Conservation (phyloP, 2,797 vertebrate species). For the Otolemur crassicaudatus region DNA sequence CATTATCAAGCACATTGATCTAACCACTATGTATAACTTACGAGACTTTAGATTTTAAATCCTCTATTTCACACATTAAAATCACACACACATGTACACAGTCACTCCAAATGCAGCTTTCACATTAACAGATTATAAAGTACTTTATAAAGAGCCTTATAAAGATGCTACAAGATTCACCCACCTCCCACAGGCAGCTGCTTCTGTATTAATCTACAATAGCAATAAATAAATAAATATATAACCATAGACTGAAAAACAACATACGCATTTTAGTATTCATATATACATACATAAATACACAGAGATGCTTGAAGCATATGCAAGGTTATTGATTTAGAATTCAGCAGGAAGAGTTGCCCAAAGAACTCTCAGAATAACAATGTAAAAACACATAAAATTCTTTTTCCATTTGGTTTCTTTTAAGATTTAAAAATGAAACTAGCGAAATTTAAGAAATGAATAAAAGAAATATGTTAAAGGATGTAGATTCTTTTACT, state of each 20-base stretch:
- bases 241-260: conserved; percentile 42
- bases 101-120: not conserved
- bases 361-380: conserved; percentile 50
- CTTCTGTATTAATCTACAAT: conserved; percentile 31
- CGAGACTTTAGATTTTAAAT: not conserved
- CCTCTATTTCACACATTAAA: not conserved
- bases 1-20: not conserved
- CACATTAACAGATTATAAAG: conserved; percentile 45
- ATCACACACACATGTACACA: not conserved
- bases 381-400: conserved; percentile 38
- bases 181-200: conserved; percentile 53
- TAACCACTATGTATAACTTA: not conserved
- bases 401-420: conserved; percentile 7
- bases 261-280: conserved; percentile 48
- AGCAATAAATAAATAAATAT: conserved; percentile 57
- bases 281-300: conserved; percentile 48
- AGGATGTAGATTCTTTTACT: not conserved
- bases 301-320: conserved; percentile 4
- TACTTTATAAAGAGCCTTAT: not conserved
- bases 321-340: conserved; percentile 62
- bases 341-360: conserved; percentile 37
- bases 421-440: conserved; percentile 64
- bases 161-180: conserved; percentile 11
- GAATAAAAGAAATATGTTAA: conserved; percentile 25
- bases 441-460: not conserved